These are phyloP conservation scores for Alethe castanea DNA, from an alignment of 2,113 vertebrate species.

Conservation along the genomic window DNA sequence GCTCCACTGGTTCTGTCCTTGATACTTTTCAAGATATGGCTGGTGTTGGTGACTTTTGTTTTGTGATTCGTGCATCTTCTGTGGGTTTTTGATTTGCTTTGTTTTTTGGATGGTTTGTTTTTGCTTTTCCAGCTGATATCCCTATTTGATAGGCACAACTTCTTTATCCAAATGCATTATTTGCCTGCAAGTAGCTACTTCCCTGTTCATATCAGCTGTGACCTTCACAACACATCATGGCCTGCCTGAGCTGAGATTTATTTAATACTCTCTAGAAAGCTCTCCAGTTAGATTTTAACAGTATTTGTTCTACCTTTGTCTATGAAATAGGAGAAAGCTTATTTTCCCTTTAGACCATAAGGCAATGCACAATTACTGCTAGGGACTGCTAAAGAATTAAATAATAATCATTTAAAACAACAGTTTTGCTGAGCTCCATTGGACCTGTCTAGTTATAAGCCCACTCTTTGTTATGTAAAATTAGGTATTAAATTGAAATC, in stretches of 20 bases:
- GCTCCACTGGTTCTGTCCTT: slow-evolving; percentile 54
- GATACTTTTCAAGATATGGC: slow-evolving; percentile 19
- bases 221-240: slow-evolving; percentile 34
- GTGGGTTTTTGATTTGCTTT: neutral
- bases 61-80: neutral
- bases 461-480: neutral
- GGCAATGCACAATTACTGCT: neutral
- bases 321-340: neutral
- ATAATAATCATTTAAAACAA: neutral
- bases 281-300: slow-evolving; percentile 33
- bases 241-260: neutral
- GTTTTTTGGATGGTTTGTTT: neutral
- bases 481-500: neutral
- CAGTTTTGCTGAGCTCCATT: neutral
- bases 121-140: neutral
- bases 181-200: neutral
- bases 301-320: slow-evolving; percentile 17
- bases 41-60: slow-evolving; percentile 51
- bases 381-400: neutral
- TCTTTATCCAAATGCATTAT: slow-evolving; percentile 17
- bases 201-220: slow-evolving; percentile 12
- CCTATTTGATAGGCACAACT: neutral
- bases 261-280: slow-evolving; percentile 23
- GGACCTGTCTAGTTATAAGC: neutral
- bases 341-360: neutral